A percentile compares a stretch with the other conserved stretches of the same genome.
phyloP scores from a whole-genome alignment of 2,888 invertebrate species.

The Phragmatobia fuliginosa region DNA sequence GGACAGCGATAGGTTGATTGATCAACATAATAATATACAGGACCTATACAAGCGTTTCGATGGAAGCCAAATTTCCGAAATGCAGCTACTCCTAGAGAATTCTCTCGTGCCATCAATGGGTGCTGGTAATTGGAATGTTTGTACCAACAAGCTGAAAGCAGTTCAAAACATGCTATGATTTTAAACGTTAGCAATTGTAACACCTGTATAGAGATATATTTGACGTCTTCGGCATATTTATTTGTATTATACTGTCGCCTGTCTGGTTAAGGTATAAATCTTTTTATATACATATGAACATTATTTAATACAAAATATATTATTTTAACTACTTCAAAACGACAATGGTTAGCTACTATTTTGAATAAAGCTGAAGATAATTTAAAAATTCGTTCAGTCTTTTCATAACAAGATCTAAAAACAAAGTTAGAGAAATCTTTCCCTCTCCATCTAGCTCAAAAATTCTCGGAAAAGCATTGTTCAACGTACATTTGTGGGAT shows the following conservation, averaged over 20 bases:
- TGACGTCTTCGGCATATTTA: not conserved
- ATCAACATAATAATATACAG: constrained; percentile 13
- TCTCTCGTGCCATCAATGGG: constrained; percentile 54
- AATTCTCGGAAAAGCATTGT: constrained; percentile 15
- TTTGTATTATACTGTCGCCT: not conserved
- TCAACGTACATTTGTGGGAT: constrained; percentile 20
- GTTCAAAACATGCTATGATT: constrained; percentile 34
- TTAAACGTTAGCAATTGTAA: constrained; percentile 16
- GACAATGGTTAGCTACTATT: too few relatives aligned
- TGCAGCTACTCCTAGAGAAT: constrained; percentile 50
- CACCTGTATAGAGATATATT: constrained; percentile 26
- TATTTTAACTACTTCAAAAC: too few relatives aligned
- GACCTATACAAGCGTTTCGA: constrained; percentile 23
- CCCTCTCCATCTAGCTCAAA: constrained; percentile 12
- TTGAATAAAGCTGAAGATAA: too few relatives aligned
- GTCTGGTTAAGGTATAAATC: not conserved
- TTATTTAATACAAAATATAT: too few relatives aligned
- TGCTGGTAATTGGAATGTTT: constrained; percentile 59
- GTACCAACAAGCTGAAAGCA: constrained; percentile 39
- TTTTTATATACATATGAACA: not conserved
- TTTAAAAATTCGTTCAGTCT: not conserved
- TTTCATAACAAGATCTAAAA: not conserved
- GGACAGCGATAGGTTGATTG: too few relatives aligned
- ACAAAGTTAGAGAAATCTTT: not conserved
- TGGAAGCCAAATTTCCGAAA: constrained; percentile 42